Evolutionary conservation across 2,797 vertebrate species (phyloP).

Genomic region (Enteromius radiatus): DNA sequence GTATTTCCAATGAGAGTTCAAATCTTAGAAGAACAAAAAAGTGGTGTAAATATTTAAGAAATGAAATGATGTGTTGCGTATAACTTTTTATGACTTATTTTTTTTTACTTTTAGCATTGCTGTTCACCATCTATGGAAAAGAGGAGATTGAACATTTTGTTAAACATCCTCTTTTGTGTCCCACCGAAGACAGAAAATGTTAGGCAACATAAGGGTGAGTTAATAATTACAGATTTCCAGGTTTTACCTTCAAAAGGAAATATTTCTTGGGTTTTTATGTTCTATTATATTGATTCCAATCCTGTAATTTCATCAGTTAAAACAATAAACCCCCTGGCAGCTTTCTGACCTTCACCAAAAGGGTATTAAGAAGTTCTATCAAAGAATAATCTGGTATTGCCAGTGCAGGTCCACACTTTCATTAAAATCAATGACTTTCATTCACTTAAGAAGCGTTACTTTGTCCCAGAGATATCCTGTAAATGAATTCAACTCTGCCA

Average conservation of each 20-base stretch:
- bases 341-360: conserved; percentile 21
- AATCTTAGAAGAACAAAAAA: background rate
- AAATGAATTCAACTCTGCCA: conserved; percentile 24
- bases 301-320: conserved; percentile 1
- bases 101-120: background rate
- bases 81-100: background rate
- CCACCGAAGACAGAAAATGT: background rate
- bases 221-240: background rate
- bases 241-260: background rate
- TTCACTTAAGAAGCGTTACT: conserved; percentile 9
- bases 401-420: conserved; percentile 18
- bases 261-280: background rate
- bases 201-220: background rate
- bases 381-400: conserved; percentile 33
- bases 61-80: background rate
- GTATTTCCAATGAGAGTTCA: background rate
- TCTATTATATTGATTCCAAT: background rate
- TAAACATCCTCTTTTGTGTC: background rate
- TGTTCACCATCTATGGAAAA: background rate
- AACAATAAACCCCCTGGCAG: background rate
- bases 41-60: background rate
- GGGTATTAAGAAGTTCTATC: conserved; percentile 18
- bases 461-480: conserved; percentile 23
- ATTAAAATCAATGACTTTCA: conserved; percentile 29
- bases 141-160: background rate